phyloP scores from a whole-genome alignment of 2,888 invertebrate genomes.

The Ormyrus thymus region DNA sequence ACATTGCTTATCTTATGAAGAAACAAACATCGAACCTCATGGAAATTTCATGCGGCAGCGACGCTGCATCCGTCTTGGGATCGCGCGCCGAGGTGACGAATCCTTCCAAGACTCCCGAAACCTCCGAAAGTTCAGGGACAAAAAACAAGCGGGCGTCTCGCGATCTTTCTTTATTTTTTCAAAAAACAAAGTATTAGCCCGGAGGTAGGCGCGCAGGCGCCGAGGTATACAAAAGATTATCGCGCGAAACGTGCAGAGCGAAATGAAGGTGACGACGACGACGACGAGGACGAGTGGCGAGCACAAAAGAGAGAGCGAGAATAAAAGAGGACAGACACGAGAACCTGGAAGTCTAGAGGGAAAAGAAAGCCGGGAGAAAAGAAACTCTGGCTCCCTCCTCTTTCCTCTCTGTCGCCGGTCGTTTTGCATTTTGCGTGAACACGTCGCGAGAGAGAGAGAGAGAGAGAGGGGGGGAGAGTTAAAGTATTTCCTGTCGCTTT shows the following conservation, averaged over 20 bases:
- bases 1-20: too few relatives aligned
- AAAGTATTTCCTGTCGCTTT: slow-evolving; percentile 33
- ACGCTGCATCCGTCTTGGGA: too few relatives aligned
- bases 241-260: background rate
- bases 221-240: slow-evolving; percentile 26
- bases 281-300: slow-evolving; percentile 14
- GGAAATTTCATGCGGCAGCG: too few relatives aligned
- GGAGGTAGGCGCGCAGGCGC: background rate
- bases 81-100: too few relatives aligned
- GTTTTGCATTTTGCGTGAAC: slow-evolving; percentile 41
- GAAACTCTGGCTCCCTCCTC: background rate
- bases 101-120: too few relatives aligned
- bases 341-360: background rate
- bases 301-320: background rate
- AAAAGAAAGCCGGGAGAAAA: slow-evolving; percentile 1
- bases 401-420: background rate
- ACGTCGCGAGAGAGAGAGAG: slow-evolving; percentile 5
- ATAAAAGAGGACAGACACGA: slow-evolving; percentile 2
- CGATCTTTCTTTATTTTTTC: too few relatives aligned
- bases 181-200: slow-evolving; percentile 11
- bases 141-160: too few relatives aligned
- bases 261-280: background rate
- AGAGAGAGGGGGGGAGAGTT: background rate
- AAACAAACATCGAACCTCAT: too few relatives aligned
- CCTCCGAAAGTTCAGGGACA: too few relatives aligned